phyloP scores from a whole-genome alignment of 2,797 vertebrate genomes.

The Oreochromis mossambicus region DNA sequence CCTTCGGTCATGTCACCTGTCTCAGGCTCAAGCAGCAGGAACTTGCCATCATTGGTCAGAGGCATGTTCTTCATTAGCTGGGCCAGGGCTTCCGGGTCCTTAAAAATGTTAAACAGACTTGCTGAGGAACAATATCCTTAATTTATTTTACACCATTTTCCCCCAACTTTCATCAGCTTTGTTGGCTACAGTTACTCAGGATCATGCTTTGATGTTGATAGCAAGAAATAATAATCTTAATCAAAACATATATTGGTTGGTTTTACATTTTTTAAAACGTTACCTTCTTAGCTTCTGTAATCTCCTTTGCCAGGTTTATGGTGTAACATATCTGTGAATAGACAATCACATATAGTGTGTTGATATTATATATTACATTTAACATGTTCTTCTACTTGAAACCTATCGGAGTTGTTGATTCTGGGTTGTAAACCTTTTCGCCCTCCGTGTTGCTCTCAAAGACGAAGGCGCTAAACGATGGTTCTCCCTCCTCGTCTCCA shows the following conservation, averaged over 20 bases:
- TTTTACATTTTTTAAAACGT: neutral
- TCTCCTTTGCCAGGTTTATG: conserved; percentile 93
- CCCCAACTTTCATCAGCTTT: neutral
- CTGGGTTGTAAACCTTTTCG: conserved; percentile 84
- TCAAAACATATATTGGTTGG: neutral
- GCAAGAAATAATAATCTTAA: neutral
- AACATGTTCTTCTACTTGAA: neutral
- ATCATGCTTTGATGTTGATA: neutral
- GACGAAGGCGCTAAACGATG: conserved; percentile 85
- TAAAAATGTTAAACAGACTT: neutral
- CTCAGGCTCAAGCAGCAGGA: conserved; percentile 85
- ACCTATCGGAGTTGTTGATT: fast-evolving
- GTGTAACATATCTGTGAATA: conserved; percentile 91
- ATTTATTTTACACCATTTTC: neutral
- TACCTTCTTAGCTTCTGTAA: conserved; percentile 91
- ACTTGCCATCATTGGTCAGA: conserved; percentile 91
- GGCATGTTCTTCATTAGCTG: conserved; percentile 92
- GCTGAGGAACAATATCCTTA: neutral
- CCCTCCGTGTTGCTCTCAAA: conserved; percentile 99
- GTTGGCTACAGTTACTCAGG: neutral
- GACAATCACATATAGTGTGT: neutral
- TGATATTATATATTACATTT: neutral
- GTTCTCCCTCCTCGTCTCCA: conserved; percentile 70
- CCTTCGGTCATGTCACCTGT: conserved; percentile 63
- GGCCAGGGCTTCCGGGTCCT: conserved; percentile 93